Base-by-base conservation (phyloP, 2,113 vertebrate genomes). In the Rhombomys opimus region DNA sequence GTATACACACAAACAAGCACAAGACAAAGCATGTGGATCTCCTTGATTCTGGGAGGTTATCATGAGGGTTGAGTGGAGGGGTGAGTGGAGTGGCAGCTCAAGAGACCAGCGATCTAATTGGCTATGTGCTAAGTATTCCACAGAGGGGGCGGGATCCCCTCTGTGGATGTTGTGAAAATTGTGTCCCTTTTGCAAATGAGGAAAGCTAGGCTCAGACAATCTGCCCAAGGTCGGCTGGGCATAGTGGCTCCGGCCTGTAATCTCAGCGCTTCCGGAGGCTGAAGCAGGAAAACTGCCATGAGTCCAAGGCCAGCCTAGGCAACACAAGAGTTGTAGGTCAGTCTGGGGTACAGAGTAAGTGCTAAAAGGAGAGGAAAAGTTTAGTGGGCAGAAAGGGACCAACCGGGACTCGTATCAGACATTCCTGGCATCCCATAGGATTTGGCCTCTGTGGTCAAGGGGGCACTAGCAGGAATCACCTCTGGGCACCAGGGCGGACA, bases 101-200 rank as follows among this genome's bases (percentile, higher is more conserved):
- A 46, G 27, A 65, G 57, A 11, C 30, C 1, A 15, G n/a, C 77
- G 9, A 20, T 6, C 13, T 3, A 57, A 67, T 73, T 10, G 7
- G 32, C 59, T n/a, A 23, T 18, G 52, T 25, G 41, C 59, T 76
- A 4, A 54, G 35, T 8, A 27, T 54, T 68, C 84, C 30, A 1
- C 0, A 2, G 12, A n/a, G 17, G 5, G 46, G 54, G 30, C 0
- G 41, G 23, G 1, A 46, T 4, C 25, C 25, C n/a, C 0, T 46
- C 27, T 89, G n/a, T 38, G 70, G 32, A 35, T 50, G 14, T 11
- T 85, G 27, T 32, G 11, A 15, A 5, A 14, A 46, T 20, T 75
- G 30, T 27, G 13, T 59, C 78, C 84, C 17, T 59, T 87, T 93
- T 67, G 77, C 7, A 92, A 88, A 32, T 7, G 4, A 77, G 70